Evolutionary conservation across 2,797 vertebrate species (phyloP).

Genomic region (Pantherophis alleghaniensis): DNA sequence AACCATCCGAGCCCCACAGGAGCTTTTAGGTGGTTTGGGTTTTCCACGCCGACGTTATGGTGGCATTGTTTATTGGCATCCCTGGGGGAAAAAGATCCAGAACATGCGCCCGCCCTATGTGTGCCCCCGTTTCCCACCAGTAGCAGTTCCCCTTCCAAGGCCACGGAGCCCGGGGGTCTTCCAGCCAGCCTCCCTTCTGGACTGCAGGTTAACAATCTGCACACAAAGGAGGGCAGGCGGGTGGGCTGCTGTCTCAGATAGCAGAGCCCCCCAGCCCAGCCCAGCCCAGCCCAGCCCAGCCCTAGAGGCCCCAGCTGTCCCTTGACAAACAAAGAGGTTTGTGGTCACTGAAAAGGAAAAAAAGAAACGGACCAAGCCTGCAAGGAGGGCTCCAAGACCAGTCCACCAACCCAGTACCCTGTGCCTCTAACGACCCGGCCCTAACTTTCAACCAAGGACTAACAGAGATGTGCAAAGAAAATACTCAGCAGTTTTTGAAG

Average conservation of each 20-base stretch:
- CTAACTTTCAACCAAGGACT: slow-evolving; percentile 65
- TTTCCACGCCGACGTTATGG: slow-evolving; percentile 8
- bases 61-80: slow-evolving; percentile 28
- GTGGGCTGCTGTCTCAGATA: background rate
- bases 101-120: background rate
- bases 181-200: too few species aligned
- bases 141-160: background rate
- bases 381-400: slow-evolving; percentile 47
- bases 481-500: slow-evolving; percentile 72
- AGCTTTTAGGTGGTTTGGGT: slow-evolving; percentile 43
- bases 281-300: background rate
- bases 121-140: too few species aligned
- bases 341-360: slow-evolving; percentile 26
- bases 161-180: too few species aligned
- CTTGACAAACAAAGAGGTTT: background rate
- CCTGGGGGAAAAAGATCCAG: slow-evolving; percentile 30
- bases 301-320: background rate
- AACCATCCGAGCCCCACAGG: slow-evolving; percentile 16
- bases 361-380: slow-evolving; percentile 52
- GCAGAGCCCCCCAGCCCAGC: background rate
- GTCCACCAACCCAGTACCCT: slow-evolving; percentile 15
- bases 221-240: background rate
- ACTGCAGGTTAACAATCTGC: too few species aligned
- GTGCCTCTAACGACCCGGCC: slow-evolving; percentile 57
- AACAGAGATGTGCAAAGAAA: slow-evolving; percentile 72